Evolutionary conservation across 2,888 invertebrate genomes (phyloP).

Genomic region (Leucozona laternaria): DNA sequence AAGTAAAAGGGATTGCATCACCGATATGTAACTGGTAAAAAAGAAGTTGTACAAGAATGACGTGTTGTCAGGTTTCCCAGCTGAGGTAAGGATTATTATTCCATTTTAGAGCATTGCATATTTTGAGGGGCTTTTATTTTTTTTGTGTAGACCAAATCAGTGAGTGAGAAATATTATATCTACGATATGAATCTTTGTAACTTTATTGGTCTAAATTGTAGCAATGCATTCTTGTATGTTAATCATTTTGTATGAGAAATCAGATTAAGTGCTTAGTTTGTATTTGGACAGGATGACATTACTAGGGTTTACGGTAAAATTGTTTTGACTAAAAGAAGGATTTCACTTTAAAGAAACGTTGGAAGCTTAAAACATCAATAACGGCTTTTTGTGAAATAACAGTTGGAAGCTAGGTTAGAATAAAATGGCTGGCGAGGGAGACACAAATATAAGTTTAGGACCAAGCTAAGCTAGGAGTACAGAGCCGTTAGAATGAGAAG

Average conservation of each 20-base stretch:
- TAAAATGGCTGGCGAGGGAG: not conserved
- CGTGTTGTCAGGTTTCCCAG: constrained; percentile 45
- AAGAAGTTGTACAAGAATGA: constrained; percentile 23
- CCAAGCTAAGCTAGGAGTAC: not conserved
- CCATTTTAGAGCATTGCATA: constrained; percentile 8
- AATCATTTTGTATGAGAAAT: not conserved
- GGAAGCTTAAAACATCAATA: not conserved
- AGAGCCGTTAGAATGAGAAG: not conserved
- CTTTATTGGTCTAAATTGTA: not conserved
- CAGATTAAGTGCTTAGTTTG: not conserved
- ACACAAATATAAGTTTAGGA: not conserved
- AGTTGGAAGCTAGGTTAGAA: not conserved
- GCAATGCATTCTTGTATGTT: not conserved
- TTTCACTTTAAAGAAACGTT: no score
- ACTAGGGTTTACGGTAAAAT: not conserved
- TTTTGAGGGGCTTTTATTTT: constrained; percentile 30
- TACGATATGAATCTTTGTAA: constrained; percentile 27
- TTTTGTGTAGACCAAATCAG: constrained; percentile 30
- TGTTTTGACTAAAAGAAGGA: no score
- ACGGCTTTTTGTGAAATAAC: no score
- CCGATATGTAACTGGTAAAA: constrained; percentile 19
- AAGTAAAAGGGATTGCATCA: constrained; percentile 61
- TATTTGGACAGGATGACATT: not conserved
- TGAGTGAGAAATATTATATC: constrained; percentile 27
- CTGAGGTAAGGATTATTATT: constrained; percentile 47